Evolutionary conservation across 1,140 invertebrate species (phyloP), one percentile per base, ranked within the genome.

Genomic region (Tetraneura akinire): DNA sequence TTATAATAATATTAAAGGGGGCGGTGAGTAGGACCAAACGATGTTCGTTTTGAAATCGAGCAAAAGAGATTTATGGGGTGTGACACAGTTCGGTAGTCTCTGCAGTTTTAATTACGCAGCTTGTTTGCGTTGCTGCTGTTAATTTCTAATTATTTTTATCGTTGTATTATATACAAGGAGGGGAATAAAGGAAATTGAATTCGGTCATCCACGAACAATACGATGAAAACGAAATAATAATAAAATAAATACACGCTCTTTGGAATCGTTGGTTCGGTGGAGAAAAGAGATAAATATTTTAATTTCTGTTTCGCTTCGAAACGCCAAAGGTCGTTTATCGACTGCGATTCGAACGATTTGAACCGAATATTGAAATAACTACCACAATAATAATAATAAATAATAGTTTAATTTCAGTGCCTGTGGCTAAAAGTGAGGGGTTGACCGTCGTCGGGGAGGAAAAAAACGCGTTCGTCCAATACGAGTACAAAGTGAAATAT

Each of bases 161-260:
- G 1, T 6, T 16, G 6, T 21, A 21, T 70, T 70, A 47, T 70
- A 70, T 26, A 47, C 26, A 13, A 42, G 16, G 47, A 5, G 21
- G n/a, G 10, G 6, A 49, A 26, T 47, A 47, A 70, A 70, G 66
- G 45, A 70, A 70, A 70, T 70, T 47, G 66, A 70, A 70, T 49
- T 47, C 66, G 8, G 21, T 70, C 66, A 23, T 70, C 42, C 66
- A 21, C 47, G 3, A 49, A 47, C 13, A 11, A 37, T 68, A 23
- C 16, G 13, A n/a, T n/a, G 16, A 53, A 53, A 53, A 53, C 51
- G 8, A 37, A 37, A 37, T 37, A 37, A 37, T 8, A 8, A 37
- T 3, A 37, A 37, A 4, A 37, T 8, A 8, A 37, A 37, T 37
- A 37, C 32, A 37, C 3, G 8, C 32, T 3, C 3, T 37, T 37